These are phyloP conservation scores for Calyptommatus sinebrachiatus DNA, from an alignment of 2,113 vertebrate genomes.

Conservation along the genomic window DNA sequence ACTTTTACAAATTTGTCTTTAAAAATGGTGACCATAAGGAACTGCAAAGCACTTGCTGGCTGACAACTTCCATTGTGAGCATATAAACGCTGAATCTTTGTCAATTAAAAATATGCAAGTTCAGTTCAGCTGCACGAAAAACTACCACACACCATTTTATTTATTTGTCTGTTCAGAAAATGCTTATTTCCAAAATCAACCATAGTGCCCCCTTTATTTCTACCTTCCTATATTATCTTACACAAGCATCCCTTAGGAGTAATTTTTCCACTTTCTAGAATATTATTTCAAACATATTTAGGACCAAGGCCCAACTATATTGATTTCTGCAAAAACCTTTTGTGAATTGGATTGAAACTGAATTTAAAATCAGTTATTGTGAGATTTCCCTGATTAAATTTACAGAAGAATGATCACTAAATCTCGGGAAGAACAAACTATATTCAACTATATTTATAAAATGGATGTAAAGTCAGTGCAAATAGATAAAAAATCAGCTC, in stretches of 20 bases:
- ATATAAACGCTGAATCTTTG: constrained; percentile 23
- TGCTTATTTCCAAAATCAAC: constrained; percentile 17
- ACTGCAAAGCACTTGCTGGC: not conserved
- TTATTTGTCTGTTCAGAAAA: constrained; percentile 1
- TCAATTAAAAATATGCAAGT: constrained; percentile 26
- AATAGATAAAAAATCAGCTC: no score
- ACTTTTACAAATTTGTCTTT: not conserved
- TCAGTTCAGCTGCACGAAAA: not conserved
- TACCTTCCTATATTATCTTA: not conserved
- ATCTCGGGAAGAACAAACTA: no score
- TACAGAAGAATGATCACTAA: no score
- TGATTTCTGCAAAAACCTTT: not conserved
- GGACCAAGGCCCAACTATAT: not conserved
- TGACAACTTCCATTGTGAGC: not conserved
- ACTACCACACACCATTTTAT: not conserved
- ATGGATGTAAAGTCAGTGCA: no score
- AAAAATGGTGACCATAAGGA: not conserved
- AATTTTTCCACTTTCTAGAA: not conserved
- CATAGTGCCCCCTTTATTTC: not conserved
- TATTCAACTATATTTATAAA: no score
- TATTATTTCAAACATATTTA: not conserved
- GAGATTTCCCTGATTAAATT: not conserved
- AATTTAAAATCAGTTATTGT: no score
- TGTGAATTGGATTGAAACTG: not conserved
- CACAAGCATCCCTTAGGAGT: not conserved